Evolutionary conservation across 2,113 vertebrate species (phyloP).

Genomic region (Microtus pennsylvanicus): DNA sequence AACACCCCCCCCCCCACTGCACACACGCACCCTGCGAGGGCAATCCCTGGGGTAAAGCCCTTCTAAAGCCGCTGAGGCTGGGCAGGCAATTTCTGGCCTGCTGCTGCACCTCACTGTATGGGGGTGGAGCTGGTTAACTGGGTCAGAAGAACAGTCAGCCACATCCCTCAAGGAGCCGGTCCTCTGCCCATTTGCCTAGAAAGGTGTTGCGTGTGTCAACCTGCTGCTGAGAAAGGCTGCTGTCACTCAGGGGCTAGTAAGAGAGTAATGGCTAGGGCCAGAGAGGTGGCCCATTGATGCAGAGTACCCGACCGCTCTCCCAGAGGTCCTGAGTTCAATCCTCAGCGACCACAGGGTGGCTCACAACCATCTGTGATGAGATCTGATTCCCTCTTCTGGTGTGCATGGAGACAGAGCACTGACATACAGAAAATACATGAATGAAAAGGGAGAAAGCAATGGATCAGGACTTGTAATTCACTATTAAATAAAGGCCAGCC

Average conservation of each 20-base stretch:
- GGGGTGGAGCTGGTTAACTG: background rate
- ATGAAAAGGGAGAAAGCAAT: background rate
- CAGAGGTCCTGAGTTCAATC: background rate
- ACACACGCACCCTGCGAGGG: background rate
- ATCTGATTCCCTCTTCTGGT: background rate
- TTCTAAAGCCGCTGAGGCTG: slow-evolving; percentile 6
- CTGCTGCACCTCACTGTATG: background rate
- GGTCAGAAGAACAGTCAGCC: background rate
- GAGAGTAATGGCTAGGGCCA: background rate
- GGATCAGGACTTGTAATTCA: background rate
- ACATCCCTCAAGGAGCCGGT: background rate
- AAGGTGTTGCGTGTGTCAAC: background rate
- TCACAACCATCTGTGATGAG: background rate
- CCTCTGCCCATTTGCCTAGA: background rate
- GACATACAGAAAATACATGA: background rate
- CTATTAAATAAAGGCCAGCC: background rate
- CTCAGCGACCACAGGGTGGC: background rate
- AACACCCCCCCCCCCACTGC: slow-evolving; percentile 41
- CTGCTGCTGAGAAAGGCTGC: background rate
- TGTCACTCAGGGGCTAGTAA: background rate
- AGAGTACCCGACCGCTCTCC: background rate
- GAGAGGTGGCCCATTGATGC: background rate
- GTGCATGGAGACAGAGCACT: background rate
- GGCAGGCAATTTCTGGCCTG: slow-evolving; percentile 33
- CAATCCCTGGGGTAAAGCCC: slow-evolving; percentile 6